Conservation (phyloP, 2,113 vertebrate species). For the Scopus umbretta region DNA sequence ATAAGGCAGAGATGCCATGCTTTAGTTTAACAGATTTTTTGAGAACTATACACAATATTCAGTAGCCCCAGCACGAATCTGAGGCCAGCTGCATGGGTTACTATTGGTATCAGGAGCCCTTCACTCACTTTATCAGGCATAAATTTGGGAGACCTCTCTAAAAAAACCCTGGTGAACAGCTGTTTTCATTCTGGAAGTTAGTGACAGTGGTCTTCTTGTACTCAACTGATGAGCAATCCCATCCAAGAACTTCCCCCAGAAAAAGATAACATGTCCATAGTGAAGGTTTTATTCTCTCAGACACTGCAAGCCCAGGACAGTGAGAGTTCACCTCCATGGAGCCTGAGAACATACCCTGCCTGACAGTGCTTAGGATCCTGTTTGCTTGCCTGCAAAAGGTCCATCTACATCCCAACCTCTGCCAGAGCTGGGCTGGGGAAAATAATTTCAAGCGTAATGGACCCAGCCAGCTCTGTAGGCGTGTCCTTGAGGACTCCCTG, state of each 20-base stretch:
- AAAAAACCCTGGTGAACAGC: neutral
- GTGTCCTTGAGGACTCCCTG: neutral
- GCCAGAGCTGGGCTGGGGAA: neutral
- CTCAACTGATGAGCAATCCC: neutral
- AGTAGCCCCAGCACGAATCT: neutral
- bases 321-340: neutral
- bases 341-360: neutral
- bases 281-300: neutral
- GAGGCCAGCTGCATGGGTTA: neutral
- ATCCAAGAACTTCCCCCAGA: neutral
- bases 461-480: neutral
- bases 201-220: rapidly evolving
- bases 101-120: neutral
- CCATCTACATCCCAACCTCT: neutral
- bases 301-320: neutral
- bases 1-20: neutral
- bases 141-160: neutral
- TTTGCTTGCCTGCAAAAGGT: neutral
- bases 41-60: neutral
- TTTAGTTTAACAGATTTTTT: neutral
- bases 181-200: neutral
- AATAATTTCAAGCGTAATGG: neutral
- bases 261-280: neutral
- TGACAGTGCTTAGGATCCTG: neutral
- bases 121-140: neutral